Evolutionary conservation across 2,797 vertebrate genomes (phyloP).

Genomic region (Falco columbarius): DNA sequence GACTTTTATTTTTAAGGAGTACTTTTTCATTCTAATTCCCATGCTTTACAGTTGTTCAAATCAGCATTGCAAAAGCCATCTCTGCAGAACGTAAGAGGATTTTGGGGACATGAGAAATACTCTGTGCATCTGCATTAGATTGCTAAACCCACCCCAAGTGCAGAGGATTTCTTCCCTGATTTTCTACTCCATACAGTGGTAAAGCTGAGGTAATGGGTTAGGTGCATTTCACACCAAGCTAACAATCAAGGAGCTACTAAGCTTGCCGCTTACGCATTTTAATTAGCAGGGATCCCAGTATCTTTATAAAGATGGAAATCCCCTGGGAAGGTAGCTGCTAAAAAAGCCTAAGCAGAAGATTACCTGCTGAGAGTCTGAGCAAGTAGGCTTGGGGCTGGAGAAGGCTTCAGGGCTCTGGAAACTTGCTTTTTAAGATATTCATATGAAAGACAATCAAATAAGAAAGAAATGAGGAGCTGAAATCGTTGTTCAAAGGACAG

Average conservation of each 20-base stretch:
- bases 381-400: accelerated
- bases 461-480: background rate
- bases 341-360: background rate
- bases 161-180: background rate
- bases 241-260: background rate
- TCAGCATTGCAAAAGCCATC: background rate
- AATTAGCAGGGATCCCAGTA: background rate
- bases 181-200: accelerated
- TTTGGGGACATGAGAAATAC: background rate
- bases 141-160: background rate
- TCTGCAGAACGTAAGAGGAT: background rate
- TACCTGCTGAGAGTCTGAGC: background rate
- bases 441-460: background rate
- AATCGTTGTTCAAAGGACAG: accelerated
- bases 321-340: background rate
- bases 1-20: background rate
- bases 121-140: background rate
- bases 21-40: background rate
- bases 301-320: background rate
- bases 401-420: background rate
- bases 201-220: background rate
- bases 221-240: background rate
- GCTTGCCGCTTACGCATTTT: background rate
- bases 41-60: background rate
- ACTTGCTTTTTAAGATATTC: background rate